Evolutionary conservation across 2,113 vertebrate species (phyloP), one percentile per base, ranked within the genome.

Genomic region (Grallaria varia): DNA sequence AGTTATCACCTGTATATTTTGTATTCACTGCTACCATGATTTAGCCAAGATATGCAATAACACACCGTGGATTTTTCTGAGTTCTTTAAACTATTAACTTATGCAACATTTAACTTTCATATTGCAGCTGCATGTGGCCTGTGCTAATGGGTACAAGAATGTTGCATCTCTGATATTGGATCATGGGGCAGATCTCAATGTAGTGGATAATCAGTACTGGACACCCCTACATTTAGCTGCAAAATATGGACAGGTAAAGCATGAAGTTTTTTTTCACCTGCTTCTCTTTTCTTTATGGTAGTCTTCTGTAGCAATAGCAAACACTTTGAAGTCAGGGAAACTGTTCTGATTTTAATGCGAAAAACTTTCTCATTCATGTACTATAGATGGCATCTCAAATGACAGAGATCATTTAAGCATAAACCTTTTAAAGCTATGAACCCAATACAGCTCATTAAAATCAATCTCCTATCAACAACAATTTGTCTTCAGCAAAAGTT

Each of bases 151-250:
- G 56, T 99, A 99, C 95, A 98, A 97, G 91, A 98, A 99, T 11
- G 99, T 99, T 80, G 98, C 95, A 27, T 96, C 97, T 31, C 91
- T 99, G 72, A 76, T 99, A 42, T 84, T 99, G 82, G 98, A 99
- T 69, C 98, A 97, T 2, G 98, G 98, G 2, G 98, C 98, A 8
- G 98, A 99, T 89, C 97, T 98, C 89, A 98, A 98, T 63, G 90
- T 94, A 9, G 89, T 68, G 21, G 99, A 99, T 96, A 97, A 98
- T 92, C 98, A 95, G 87, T 98, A 98, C 87, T 99, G 99, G 98
- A 99, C 99, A 18, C 99, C 99, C 10, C 98, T 99, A 25, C 99
- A 99, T 88, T 96, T 99, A 96, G 99, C 99, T 88, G 98, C 99
- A 86, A 99, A 99, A 97, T 99, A 99, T 45, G 99, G 99, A 92